Percentiles rank a stretch among this genome's conserved stretches.
These are phyloP conservation scores for Pogonocherus hispidulus DNA, from an alignment of 2,888 invertebrate species.

Conservation along the genomic window DNA sequence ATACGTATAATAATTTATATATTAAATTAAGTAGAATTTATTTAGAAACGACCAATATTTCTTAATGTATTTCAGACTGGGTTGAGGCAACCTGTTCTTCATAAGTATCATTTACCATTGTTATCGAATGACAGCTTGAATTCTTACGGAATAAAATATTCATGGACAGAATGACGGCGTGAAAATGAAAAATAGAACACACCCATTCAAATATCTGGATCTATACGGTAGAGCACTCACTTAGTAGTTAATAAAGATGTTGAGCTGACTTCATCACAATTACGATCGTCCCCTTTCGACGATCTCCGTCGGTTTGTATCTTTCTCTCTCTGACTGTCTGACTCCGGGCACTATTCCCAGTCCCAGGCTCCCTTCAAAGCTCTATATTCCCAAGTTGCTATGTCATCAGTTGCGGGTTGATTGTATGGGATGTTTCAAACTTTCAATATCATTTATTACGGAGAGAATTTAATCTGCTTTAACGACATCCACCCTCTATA, in stretches of 20 bases:
- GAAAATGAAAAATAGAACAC: constrained; percentile 11
- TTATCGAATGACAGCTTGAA: too few relatives aligned
- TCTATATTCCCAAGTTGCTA: constrained; percentile 64
- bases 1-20: too few relatives aligned
- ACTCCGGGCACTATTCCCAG: constrained; percentile 37
- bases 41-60: too few relatives aligned
- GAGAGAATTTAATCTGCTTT: constrained; percentile 60
- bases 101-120: too few relatives aligned
- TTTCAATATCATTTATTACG: constrained; percentile 62
- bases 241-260: constrained; percentile 60
- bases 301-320: constrained; percentile 43
- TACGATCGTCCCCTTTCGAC: constrained; percentile 49
- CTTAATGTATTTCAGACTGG: too few relatives aligned
- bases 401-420: constrained; percentile 66
- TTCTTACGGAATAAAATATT: neutral
- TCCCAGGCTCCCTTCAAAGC: constrained; percentile 50
- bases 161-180: neutral
- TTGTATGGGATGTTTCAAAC: constrained; percentile 63
- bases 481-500: constrained; percentile 36
- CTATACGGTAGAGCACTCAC: constrained; percentile 44
- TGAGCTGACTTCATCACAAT: constrained; percentile 61
- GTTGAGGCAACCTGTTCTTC: too few relatives aligned
- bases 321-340: constrained; percentile 33
- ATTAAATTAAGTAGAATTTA: too few relatives aligned
- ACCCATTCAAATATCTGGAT: constrained; percentile 42